Evolutionary conservation across 2,797 vertebrate species (phyloP), one percentile per base, ranked within the genome.

Genomic region (Alfaro cultratus): DNA sequence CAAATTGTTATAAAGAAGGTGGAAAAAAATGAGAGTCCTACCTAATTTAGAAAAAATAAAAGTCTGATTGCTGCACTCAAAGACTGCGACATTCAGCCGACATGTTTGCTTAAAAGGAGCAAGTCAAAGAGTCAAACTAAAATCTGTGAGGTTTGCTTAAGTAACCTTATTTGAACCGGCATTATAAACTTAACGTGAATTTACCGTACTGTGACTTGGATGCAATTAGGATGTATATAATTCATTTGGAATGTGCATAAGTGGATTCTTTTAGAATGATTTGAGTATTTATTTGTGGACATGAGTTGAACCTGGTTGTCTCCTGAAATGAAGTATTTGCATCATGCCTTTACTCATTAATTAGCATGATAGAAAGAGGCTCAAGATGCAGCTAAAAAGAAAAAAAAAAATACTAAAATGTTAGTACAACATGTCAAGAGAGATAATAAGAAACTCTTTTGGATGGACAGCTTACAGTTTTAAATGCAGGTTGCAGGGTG

Each of bases 391-490:
- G n/a, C 85, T 81, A 79, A 11, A 1, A 57, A 76, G 60, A 73
- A 72, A 4, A 81, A 57, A 87, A 87, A 90, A 90, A 81, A 89
- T 84, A 80, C 80, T 81, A 21, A 70, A 60, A 81, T 85, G 79
- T 74, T 77, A 71, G 76, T 71, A 81, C 55, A 80, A 83, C 70
- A 47, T 43, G 70, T 71, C 62, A 73, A 57, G 70, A 49, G 47
- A 64, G 34, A 76, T 75, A 43, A 51, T 51, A 51, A 72, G 55
- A n/a, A 64, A 39, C 15, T 80, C 74, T 39, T 73, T 9, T 1
- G 9, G 73, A 31, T 47, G 29, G 43, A 80, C 49, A 77, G 80
- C 29, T 75, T 77, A 7, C 62, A 64, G 82, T 81, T 81, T 60
- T 79, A 78, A 79, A 83, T 89, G 74, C 16, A 11, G 76, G 80